These are phyloP conservation scores for Trichomycterus rosablanca DNA, from an alignment of 2,113 vertebrate species.

Conservation along the genomic window DNA sequence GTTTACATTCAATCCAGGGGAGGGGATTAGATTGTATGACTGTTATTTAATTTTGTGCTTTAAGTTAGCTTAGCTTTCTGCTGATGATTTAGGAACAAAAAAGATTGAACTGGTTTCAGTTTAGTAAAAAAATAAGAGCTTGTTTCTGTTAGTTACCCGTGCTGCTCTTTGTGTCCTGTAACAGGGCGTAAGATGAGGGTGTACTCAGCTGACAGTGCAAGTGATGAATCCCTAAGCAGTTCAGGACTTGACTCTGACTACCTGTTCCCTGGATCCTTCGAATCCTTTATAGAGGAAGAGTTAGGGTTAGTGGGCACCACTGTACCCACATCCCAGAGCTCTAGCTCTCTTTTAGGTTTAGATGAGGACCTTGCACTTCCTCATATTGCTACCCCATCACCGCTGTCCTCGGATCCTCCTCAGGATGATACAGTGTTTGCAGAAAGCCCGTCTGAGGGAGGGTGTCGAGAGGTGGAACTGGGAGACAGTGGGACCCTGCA, in stretches of 20 bases:
- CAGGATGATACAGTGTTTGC: slow-evolving; percentile 7
- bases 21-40: too few relatives aligned
- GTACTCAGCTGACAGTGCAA: slow-evolving; percentile 70
- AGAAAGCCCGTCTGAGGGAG: not conserved
- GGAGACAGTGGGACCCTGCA: not conserved
- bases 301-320: slow-evolving; percentile 58
- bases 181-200: slow-evolving; percentile 83
- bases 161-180: slow-evolving; percentile 21
- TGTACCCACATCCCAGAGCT: slow-evolving; percentile 46
- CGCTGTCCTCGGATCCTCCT: not conserved
- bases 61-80: too few relatives aligned
- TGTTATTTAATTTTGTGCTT: too few relatives aligned
- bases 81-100: too few relatives aligned
- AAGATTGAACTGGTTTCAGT: too few relatives aligned
- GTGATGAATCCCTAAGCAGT: slow-evolving; percentile 64
- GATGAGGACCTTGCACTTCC: slow-evolving; percentile 30
- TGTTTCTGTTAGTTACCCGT: not conserved
- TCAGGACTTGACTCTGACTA: slow-evolving; percentile 65
- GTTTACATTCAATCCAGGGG: too few relatives aligned
- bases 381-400: not conserved
- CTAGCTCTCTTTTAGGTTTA: slow-evolving; percentile 22
- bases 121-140: not conserved
- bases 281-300: slow-evolving; percentile 68
- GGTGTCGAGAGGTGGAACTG: slow-evolving; percentile 22
- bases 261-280: slow-evolving; percentile 69